Evolutionary conservation across 2,113 vertebrate species (phyloP), one percentile per base, ranked within the genome.

Genomic region (Cepphus grylle): DNA sequence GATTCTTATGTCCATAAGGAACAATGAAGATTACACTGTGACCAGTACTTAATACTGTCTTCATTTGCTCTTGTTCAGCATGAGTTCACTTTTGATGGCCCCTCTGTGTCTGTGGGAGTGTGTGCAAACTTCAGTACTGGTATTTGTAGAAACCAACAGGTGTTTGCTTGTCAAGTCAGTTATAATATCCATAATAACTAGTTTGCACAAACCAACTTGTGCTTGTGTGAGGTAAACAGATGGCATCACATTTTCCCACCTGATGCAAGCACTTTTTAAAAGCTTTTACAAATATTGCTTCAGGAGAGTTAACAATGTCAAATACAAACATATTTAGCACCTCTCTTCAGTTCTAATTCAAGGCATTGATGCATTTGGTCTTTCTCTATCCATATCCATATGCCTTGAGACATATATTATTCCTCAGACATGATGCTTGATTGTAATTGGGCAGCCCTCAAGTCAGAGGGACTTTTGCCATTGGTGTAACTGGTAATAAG

Each of bases 161-260:
- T 88, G 73, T 81, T 93, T 93, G 11, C 73, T 67, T 86, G 63
- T 88, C 85, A 88, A 90, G 55, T 81, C 80, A 78, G 16, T 92
- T 88, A 67, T 15, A 88, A 74, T 40, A 76, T 22, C 67, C 53
- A 86, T 62, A 82, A 87, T 87, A 82, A 76, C 88, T 67, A 81
- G 8, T 81, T 62, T 84, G 32, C 69, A 74, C 56, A 71, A 80
- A 84, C 43, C 69, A 86, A 10, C 25, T 55, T 26, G 5, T 79
- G 52, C n/a, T 81, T 88, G 50, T 74, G 77, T 72, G 69, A 89
- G 25, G 63, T 94, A 91, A 81, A 94, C 88, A 95, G 90, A 90
- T 94, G 88, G 79, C 63, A 83, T 78, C 81, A 52, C 17, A 81
- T 89, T 86, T 90, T 93, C 34, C 43, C 55, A 81, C 63, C 36